Percentiles rank a stretch among this genome's conserved stretches.
phyloP scores from a whole-genome alignment of 2,113 vertebrate genomes.

The Gila orcuttii region DNA sequence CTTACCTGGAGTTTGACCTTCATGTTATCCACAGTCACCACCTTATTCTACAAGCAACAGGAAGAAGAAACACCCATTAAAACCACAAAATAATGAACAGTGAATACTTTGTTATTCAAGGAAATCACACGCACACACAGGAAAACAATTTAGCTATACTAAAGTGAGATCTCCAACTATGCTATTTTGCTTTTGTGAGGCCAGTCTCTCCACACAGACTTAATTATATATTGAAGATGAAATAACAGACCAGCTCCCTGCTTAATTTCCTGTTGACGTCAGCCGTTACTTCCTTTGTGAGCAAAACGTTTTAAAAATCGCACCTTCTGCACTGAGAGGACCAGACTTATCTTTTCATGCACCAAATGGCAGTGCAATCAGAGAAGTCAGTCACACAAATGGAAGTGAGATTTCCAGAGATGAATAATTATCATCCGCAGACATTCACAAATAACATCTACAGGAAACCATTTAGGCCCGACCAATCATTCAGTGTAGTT shows the following conservation, averaged over 20 bases:
- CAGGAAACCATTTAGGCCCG: background rate
- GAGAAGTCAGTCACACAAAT: constrained; percentile 18
- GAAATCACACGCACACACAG: constrained; percentile 10
- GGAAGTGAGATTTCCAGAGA: constrained; percentile 21
- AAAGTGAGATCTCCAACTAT: constrained; percentile 66
- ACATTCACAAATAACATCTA: constrained; percentile 24
- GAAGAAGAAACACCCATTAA: background rate
- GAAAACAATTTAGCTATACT: constrained; percentile 31
- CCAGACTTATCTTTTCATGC: constrained; percentile 41
- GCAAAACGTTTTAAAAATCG: constrained; percentile 47
- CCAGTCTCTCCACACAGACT: constrained; percentile 68
- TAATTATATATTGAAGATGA: constrained; percentile 73
- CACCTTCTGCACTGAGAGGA: constrained; percentile 49
- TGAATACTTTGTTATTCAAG: constrained; percentile 6
- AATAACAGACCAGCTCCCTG: constrained; percentile 66
- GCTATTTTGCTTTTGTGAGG: constrained; percentile 64
- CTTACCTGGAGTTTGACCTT: constrained; percentile 89
- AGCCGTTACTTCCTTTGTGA: constrained; percentile 64
- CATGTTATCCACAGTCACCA: constrained; percentile 88
- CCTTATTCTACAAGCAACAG: constrained; percentile 84
- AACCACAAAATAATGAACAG: background rate
- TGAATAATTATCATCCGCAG: constrained; percentile 31
- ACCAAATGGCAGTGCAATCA: constrained; percentile 46
- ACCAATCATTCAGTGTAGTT: background rate
- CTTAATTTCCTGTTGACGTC: constrained; percentile 69